Conservation (phyloP, 1,140 invertebrate genomes). For the Drosophila quadrilineata region DNA sequence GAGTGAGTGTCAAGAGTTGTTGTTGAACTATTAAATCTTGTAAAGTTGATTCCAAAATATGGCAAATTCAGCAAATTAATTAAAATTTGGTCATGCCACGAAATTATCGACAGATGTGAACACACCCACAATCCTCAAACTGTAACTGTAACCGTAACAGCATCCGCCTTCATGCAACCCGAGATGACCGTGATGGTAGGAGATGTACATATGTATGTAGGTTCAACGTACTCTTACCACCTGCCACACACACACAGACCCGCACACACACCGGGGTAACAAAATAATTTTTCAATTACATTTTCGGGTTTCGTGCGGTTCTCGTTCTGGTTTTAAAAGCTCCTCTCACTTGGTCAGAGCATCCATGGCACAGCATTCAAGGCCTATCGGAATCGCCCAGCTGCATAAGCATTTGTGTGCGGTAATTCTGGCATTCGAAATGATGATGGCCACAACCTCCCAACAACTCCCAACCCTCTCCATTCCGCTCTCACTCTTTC, state of each 20-base stretch:
- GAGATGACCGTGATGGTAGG: no score
- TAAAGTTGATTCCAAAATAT: conserved; percentile 5
- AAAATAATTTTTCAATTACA: conserved; percentile 78
- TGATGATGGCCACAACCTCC: not conserved
- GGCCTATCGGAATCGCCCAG: conserved; percentile 6
- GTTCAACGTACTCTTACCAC: no score
- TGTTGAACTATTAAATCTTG: conserved; percentile 21
- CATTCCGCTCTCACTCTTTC: not conserved
- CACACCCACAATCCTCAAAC: not conserved
- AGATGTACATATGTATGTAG: no score
- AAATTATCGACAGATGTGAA: conserved; percentile 47
- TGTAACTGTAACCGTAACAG: no score
- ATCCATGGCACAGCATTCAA: no score
- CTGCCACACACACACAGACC: not conserved
- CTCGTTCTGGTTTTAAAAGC: conserved; percentile 29
- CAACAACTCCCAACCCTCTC: not conserved
- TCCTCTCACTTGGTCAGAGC: conserved; percentile 6
- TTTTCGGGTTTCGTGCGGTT: conserved; percentile 64
- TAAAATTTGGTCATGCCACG: conserved; percentile 55
- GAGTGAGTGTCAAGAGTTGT: not conserved
- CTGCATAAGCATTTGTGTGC: conserved; percentile 25
- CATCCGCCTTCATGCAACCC: no score
- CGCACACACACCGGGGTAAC: conserved; percentile 67
- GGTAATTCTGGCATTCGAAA: conserved; percentile 7
- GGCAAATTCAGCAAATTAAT: conserved; percentile 57